These are phyloP conservation scores for Acrossocheilus fasciatus DNA, from an alignment of 2,797 vertebrate species.

Conservation along the genomic window DNA sequence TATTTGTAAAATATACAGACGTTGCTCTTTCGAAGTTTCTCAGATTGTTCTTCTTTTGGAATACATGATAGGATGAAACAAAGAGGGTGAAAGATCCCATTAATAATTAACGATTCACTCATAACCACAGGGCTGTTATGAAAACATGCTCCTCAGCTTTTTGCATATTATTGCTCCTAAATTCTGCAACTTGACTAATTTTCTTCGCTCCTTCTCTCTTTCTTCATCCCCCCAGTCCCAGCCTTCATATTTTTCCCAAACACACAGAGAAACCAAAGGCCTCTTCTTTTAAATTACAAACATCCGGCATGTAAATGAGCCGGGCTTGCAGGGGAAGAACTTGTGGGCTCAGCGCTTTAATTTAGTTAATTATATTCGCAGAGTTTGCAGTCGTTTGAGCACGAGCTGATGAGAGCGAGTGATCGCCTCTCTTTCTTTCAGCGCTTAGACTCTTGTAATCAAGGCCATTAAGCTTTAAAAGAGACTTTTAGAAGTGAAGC, in stretches of 20 bases:
- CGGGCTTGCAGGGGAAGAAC: conserved; percentile 63
- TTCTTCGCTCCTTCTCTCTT: conserved; percentile 45
- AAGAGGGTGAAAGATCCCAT: conserved; percentile 60
- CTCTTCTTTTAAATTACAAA: conserved; percentile 62
- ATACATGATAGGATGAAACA: conserved; percentile 63
- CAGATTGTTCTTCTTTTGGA: conserved; percentile 53
- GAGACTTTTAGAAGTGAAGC: conserved; percentile 45
- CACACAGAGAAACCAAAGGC: conserved; percentile 52
- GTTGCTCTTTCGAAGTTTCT: conserved; percentile 60
- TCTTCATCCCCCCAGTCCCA: conserved; percentile 68
- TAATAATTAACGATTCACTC: conserved; percentile 65
- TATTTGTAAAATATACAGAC: conserved; percentile 57
- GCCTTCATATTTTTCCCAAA: conserved; percentile 57
- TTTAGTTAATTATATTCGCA: conserved; percentile 63
- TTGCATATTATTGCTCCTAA: conserved; percentile 69
- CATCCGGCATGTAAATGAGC: conserved; percentile 66
- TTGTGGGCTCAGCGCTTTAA: conserved; percentile 67
- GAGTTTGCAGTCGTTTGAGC: conserved; percentile 54
- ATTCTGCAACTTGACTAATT: conserved; percentile 66
- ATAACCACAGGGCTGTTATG: conserved; percentile 55
- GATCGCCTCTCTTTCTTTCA: conserved; percentile 50
- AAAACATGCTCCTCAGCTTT: conserved; percentile 62
- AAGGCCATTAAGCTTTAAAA: conserved; percentile 55
- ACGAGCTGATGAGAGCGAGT: conserved; percentile 46
- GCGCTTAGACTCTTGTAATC: conserved; percentile 47